These are phyloP conservation scores for Julus scanicus DNA, from an alignment of 2,888 invertebrate genomes.

Conservation along the genomic window DNA sequence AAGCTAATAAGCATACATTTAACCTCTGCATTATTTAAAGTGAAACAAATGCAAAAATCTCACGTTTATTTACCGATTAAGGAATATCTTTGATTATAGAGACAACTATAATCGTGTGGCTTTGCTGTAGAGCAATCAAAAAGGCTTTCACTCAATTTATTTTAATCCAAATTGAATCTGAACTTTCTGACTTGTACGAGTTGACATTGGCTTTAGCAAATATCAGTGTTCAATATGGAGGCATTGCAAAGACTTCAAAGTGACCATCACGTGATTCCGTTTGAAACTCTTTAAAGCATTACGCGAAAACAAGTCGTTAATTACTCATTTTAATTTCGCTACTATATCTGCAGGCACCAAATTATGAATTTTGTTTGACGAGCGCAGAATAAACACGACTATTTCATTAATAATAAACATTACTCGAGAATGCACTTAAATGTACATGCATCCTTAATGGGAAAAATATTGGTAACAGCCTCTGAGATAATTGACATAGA, in stretches of 20 bases:
- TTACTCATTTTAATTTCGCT: not conserved
- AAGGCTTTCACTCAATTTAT: too few relatives aligned
- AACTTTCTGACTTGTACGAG: too few relatives aligned
- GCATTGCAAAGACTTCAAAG: not conserved
- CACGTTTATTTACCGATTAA: too few relatives aligned
- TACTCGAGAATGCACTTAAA: constrained; percentile 13
- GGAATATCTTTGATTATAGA: too few relatives aligned
- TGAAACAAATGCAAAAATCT: too few relatives aligned
- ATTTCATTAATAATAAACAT: constrained; percentile 14
- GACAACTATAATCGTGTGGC: too few relatives aligned
- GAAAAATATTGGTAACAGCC: not conserved
- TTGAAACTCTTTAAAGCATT: not conserved
- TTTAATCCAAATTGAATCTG: too few relatives aligned
- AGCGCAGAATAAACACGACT: not conserved
- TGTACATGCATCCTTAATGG: constrained; percentile 37
- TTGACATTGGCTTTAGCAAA: too few relatives aligned
- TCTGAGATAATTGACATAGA: not conserved
- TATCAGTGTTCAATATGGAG: too few relatives aligned
- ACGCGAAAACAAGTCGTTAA: not conserved
- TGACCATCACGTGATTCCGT: not conserved
- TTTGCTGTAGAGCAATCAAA: too few relatives aligned
- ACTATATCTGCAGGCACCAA: not conserved
- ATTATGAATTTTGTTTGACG: constrained; percentile 36
- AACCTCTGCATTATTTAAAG: too few relatives aligned
- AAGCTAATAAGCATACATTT: too few relatives aligned